Evolutionary conservation across 2,113 vertebrate genomes (phyloP).

Genomic region (Cottus gobio): DNA sequence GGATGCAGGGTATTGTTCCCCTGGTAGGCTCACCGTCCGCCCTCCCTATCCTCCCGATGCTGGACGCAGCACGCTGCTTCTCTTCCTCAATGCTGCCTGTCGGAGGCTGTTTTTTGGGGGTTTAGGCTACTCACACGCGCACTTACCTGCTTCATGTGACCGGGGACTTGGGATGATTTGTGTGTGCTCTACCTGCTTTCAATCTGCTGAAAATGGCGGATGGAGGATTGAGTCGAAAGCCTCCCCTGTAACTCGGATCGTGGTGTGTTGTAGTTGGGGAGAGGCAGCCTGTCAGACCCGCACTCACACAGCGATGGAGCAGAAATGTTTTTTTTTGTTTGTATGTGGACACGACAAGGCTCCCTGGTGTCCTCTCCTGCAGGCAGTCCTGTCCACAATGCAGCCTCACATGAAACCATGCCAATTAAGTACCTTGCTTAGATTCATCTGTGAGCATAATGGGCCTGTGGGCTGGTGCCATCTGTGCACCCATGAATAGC

Average conservation of each 20-base stretch:
- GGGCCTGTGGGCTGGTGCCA: slow-evolving; percentile 64
- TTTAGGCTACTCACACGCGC: slow-evolving; percentile 41
- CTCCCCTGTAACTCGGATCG: slow-evolving; percentile 67
- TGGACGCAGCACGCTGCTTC: slow-evolving; percentile 49
- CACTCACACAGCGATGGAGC: slow-evolving; percentile 40
- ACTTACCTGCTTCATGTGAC: slow-evolving; percentile 79
- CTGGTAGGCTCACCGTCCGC: slow-evolving; percentile 38
- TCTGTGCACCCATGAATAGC: slow-evolving; percentile 55
- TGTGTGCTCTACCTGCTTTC: slow-evolving; percentile 75
- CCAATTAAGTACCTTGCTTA: slow-evolving; percentile 60
- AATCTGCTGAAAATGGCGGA: slow-evolving; percentile 84
- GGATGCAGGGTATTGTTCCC: slow-evolving; percentile 69
- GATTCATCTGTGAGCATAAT: slow-evolving; percentile 57
- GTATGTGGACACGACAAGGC: slow-evolving; percentile 1
- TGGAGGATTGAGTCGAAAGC: slow-evolving; percentile 69
- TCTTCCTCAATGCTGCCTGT: slow-evolving; percentile 20
- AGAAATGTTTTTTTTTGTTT: slow-evolving; percentile 11
- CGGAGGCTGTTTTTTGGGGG: slow-evolving; percentile 14
- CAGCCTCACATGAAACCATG: slow-evolving; percentile 51
- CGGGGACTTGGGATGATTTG: slow-evolving; percentile 58
- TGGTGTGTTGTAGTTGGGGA: slow-evolving; percentile 63
- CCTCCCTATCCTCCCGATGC: slow-evolving; percentile 54
- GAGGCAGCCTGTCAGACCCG: slow-evolving; percentile 66
- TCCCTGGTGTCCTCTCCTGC: slow-evolving; percentile 26
- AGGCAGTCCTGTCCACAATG: slow-evolving; percentile 45